Evolutionary conservation across 2,113 vertebrate species (phyloP), one percentile per base, ranked within the genome.

Genomic region (Sus scrofa): DNA sequence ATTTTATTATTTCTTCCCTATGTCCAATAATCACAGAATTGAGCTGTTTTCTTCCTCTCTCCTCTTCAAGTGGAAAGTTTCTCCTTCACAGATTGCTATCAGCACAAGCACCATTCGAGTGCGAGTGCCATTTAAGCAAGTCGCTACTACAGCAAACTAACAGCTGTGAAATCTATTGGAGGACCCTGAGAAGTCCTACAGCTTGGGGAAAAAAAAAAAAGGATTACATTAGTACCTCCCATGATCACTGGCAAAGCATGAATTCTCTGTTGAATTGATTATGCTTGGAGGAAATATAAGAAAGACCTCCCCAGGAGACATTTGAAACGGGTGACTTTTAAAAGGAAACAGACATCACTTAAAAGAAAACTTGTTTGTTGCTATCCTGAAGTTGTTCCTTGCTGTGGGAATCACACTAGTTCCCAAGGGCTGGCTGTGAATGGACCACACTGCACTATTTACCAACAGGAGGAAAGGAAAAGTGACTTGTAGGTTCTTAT

Each of bases 311-410:
- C 71, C 7, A 39, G 94, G 71, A 92, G 15, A 90, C 50, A 94
- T 81, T 90, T 85, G 79, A 88, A 92, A 96, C 19, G 32, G 12
- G 16, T 65, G 16, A 2, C 67, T 97, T 97, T 82, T 68, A 84
- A 92, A 95, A 88, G 65, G 22, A 91, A 96, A 90, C 19, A 97
- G 56, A 78, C 84, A 81, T 96, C 34, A 37, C n/a, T 85, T 87
- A 65, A 84, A 91, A 96, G 52, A 81, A 82, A 75, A 24, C 56
- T 50, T 91, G 11, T 71, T 74, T 86, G 22, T 85, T 96, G 92
- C 65, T 89, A 26, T 77, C 4, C 4, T 39, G 14, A 82, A 34
- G 32, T 78, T 63, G 77, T 19, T 63, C 54, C 95, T 92, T 39
- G 34, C 84, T 60, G 67, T 34, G 60, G 89, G 50, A 20, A 19